Base-by-base conservation (phyloP, 2,797 vertebrate genomes). In the Channallabes apus region DNA sequence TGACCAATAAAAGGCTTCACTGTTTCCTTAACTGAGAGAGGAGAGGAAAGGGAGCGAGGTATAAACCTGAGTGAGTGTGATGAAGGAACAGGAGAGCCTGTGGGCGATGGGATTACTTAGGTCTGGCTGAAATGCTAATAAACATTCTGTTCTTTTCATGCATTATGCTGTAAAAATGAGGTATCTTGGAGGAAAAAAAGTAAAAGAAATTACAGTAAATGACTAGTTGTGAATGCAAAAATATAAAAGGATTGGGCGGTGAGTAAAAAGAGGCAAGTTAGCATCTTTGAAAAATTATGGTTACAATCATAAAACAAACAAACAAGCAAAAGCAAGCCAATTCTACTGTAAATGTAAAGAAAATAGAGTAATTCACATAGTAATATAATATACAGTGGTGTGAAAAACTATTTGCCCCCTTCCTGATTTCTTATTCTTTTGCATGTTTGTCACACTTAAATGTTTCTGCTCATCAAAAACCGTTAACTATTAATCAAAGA, bases 91-190 rank as follows among this genome's bases (percentile, higher is more conserved):
- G 72, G 71, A 73, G 75, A 75, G 8, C 54, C 35, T 46, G 62
- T 18, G 61, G 76, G 61, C 64, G 85, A 81, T 80, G 85, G 86
- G 84, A 89, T 89, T 89, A 90, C 64, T 92, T 89, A 92, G 94
- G n/a, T n/a, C n/a, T n/a, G n/a, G n/a, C n/a, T n/a, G n/a, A n/a
- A 93, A 90, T 92, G 89, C 84, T 91, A 83, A 83, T 86, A 86
- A 89, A 86, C 82, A 79, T 88, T 85, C 64, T 78, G 35, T 35
- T 32, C 29, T 24, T n/a, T 80, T 41, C 15, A 17, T 69, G 71
- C 32, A 56, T 61, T 67, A 46, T 29, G 69, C 38, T 65, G 22
- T 65, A 86, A 56, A 59, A 83, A 71, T 68, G 0, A 61, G 24
- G 41, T 15, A 62, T 54, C 73, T 87, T 51, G 46, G 46, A 14